Percentiles rank a stretch among this genome's conserved stretches.
Evolutionary conservation across 2,113 vertebrate genomes (phyloP).

Genomic region (Carollia perspicillata): DNA sequence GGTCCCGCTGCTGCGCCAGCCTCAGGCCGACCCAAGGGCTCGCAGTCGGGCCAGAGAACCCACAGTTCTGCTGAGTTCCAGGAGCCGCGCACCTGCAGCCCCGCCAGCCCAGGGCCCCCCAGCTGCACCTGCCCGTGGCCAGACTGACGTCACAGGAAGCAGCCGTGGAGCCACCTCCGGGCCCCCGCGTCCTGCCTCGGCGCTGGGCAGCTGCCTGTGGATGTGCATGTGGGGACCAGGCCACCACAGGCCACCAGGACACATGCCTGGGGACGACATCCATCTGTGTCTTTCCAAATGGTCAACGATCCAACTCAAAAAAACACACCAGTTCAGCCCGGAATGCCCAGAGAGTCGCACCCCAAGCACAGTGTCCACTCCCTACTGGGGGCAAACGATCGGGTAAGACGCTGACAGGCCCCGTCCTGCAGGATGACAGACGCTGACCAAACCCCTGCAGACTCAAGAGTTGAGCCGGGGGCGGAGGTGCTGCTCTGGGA

Average conservation of each 20-base stretch:
- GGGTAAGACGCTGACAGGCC: background rate
- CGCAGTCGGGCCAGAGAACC: background rate
- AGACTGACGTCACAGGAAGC: background rate
- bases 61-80: background rate
- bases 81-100: background rate
- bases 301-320: background rate
- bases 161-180: background rate
- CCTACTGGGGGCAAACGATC: background rate
- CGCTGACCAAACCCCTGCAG: background rate
- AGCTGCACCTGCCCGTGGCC: background rate
- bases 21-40: background rate
- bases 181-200: background rate
- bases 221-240: accelerated
- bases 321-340: background rate
- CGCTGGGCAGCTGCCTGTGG: accelerated
- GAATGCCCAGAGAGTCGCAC: background rate
- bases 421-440: background rate
- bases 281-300: background rate
- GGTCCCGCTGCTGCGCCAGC: background rate
- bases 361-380: background rate
- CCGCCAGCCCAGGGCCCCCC: background rate
- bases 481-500: background rate
- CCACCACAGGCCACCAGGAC: background rate
- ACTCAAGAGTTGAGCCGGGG: background rate
- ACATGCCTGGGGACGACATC: background rate